Conservation (phyloP, 1,140 invertebrate species). For the Macrobrachium rosenbergii region DNA sequence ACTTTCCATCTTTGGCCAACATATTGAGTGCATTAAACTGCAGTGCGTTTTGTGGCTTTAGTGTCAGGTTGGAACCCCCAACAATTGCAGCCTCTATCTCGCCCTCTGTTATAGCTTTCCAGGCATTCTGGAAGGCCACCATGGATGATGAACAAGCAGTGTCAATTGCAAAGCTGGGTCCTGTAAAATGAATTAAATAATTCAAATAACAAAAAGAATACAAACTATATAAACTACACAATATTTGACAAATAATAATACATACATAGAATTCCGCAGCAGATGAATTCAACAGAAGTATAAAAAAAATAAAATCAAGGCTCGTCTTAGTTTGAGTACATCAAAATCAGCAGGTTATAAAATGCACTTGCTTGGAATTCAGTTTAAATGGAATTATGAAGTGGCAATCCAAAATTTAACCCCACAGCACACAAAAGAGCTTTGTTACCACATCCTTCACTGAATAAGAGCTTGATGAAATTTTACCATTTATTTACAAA, state of each 20-base stretch:
- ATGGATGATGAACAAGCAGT: constrained; percentile 96
- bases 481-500: too few species aligned
- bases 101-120: constrained; percentile 78
- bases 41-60: constrained; percentile 91
- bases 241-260: neutral
- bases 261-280: neutral
- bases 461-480: too few species aligned
- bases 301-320: too few species aligned
- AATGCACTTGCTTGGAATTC: too few species aligned
- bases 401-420: too few species aligned
- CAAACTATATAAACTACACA: constrained; percentile 1
- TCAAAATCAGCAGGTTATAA: too few species aligned
- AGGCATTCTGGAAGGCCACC: constrained; percentile 89
- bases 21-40: constrained; percentile 94
- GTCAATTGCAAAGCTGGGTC: constrained; percentile 93
- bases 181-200: constrained; percentile 69
- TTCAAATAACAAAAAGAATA: neutral
- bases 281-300: too few species aligned
- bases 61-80: constrained; percentile 85
- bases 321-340: too few species aligned
- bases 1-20: constrained; percentile 89
- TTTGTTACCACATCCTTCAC: too few species aligned
- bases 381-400: too few species aligned
- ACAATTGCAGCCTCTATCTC: constrained; percentile 88
- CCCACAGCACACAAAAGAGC: too few species aligned